Percentiles rank a stretch among this genome's conserved stretches.
Conservation (phyloP, 2,113 vertebrate genomes). For the Candoia aspera region DNA sequence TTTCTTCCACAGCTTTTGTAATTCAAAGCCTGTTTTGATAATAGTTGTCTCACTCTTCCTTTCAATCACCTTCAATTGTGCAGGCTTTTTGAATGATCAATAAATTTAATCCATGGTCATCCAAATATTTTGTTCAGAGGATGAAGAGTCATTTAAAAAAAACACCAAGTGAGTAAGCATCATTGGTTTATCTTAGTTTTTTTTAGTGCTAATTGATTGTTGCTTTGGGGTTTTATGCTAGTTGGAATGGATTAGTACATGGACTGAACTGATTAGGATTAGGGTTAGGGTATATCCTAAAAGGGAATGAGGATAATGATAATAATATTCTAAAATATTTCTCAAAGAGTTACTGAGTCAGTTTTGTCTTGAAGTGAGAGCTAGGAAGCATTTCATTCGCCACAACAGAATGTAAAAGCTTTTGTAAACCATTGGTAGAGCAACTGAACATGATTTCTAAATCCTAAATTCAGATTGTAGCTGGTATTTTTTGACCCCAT, state of each 20-base stretch:
- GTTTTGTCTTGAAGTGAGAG: background rate
- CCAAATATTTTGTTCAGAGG: background rate
- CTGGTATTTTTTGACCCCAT: background rate
- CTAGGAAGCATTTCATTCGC: background rate
- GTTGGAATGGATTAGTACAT: background rate
- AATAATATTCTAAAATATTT: background rate
- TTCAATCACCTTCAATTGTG: background rate
- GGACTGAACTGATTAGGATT: background rate
- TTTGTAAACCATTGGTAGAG: background rate
- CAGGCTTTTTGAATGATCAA: background rate
- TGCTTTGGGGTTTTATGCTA: background rate
- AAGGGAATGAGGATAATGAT: background rate
- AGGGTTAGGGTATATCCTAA: background rate
- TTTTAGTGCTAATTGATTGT: background rate
- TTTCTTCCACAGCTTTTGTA: background rate
- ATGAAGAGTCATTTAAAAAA: background rate
- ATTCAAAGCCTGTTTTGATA: background rate
- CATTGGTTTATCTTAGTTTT: background rate
- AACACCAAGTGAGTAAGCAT: background rate
- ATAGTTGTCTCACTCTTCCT: background rate
- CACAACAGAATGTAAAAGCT: background rate
- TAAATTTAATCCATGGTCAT: background rate
- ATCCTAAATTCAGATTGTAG: background rate
- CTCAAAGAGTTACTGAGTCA: background rate
- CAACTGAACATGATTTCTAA: background rate